Evolutionary conservation across 2,797 vertebrate species (phyloP).

Genomic region (Euphonia xanthogaster): DNA sequence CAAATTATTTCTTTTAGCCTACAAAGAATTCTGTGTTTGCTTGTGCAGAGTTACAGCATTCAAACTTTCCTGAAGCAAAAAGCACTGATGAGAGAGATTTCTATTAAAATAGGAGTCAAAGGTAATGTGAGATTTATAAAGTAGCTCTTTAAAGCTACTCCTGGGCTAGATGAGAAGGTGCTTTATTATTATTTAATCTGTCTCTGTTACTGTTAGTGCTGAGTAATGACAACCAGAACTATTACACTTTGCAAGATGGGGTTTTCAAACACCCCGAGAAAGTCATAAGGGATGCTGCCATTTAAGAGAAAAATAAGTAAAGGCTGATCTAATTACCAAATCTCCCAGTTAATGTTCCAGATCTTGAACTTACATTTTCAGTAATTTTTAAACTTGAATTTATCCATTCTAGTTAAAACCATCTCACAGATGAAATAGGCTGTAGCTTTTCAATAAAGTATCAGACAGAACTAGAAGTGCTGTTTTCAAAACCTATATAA

Average conservation of each 20-base stretch:
- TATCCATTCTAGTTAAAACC: neutral
- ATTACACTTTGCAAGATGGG: neutral
- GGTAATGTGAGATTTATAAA: neutral
- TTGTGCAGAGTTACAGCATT: neutral
- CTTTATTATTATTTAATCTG: neutral
- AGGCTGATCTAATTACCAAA: neutral
- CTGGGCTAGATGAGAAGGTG: neutral
- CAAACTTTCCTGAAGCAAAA: neutral
- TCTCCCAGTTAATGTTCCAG: neutral
- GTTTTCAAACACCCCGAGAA: neutral
- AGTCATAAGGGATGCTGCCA: neutral
- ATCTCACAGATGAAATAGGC: neutral
- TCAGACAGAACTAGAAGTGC: neutral
- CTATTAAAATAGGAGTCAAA: neutral
- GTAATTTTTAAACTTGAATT: neutral
- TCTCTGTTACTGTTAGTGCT: neutral
- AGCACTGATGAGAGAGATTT: neutral
- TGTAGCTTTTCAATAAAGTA: neutral
- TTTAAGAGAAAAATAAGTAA: neutral
- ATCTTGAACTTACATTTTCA: neutral
- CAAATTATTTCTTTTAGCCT: neutral
- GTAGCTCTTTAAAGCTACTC: neutral
- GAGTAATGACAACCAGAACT: neutral
- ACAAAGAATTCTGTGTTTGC: neutral
- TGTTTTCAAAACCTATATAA: neutral